These are phyloP conservation scores for Gerosis bhagava DNA, from an alignment of 2,888 invertebrate genomes.

Conservation along the genomic window DNA sequence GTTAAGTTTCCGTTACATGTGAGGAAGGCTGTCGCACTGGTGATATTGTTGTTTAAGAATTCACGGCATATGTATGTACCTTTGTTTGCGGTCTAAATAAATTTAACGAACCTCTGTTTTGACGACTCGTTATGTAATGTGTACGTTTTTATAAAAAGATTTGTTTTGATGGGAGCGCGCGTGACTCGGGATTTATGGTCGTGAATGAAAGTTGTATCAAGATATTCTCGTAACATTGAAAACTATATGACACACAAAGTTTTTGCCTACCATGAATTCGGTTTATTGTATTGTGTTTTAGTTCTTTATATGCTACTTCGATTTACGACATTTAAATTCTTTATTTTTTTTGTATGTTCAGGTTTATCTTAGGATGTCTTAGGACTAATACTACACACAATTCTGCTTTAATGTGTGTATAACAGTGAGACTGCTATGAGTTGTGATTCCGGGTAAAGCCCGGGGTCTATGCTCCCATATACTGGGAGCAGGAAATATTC, in stretches of 20 bases:
- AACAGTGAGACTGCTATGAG: no score
- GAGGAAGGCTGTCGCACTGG: constrained; percentile 35
- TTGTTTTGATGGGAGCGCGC: constrained; percentile 4
- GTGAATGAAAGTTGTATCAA: constrained; percentile 8
- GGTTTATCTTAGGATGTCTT: no score
- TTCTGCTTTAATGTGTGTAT: no score
- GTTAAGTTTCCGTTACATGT: constrained; percentile 46
- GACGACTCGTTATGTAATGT: constrained; percentile 13
- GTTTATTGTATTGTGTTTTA: background rate
- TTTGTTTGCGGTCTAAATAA: constrained; percentile 17
- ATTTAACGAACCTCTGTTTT: constrained; percentile 26
- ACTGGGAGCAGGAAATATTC: no score
- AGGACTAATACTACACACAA: no score
- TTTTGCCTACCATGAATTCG: constrained; percentile 2
- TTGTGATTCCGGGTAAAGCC: no score
- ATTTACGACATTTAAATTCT: no score
- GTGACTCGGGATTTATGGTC: constrained; percentile 15
- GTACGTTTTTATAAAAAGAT: background rate
- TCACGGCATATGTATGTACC: constrained; percentile 25
- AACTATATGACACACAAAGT: constrained; percentile 6
- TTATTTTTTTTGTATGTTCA: no score
- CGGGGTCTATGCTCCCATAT: no score
- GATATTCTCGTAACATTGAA: constrained; percentile 7
- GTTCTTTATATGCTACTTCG: no score
- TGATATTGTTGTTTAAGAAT: constrained; percentile 27